phyloP scores from a whole-genome alignment of 2,113 vertebrate genomes.

The Sturnira hondurensis region DNA sequence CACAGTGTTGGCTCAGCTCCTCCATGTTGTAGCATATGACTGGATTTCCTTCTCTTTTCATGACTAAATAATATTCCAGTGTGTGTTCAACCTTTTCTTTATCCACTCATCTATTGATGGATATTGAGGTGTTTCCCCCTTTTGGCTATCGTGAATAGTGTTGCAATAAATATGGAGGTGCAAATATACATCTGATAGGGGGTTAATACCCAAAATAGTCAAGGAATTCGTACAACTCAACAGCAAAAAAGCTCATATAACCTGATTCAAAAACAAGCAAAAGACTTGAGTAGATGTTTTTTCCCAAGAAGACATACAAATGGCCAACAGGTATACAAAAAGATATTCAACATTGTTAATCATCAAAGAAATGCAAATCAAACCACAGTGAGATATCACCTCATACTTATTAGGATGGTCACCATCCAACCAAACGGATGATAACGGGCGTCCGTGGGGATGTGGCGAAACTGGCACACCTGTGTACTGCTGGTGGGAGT shows the following conservation, averaged over 20 bases:
- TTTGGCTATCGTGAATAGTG: neutral
- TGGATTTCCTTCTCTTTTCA: constrained; percentile 3
- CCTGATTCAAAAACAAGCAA: neutral
- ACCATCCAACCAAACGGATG: neutral
- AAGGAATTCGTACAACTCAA: neutral
- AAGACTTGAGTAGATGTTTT: neutral
- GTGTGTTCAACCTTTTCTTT: neutral
- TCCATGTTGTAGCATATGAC: neutral
- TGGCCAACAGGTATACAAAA: neutral
- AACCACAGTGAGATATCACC: neutral
- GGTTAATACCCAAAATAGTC: neutral
- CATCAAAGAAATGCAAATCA: neutral
- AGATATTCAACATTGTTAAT: neutral
- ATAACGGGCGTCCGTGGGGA: neutral
- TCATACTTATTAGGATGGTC: neutral
- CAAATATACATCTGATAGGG: neutral
- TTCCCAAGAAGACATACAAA: neutral
- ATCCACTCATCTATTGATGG: neutral
- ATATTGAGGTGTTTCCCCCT: neutral
- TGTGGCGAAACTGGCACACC: neutral
- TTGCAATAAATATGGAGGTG: neutral
- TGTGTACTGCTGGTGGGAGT: too few relatives aligned
- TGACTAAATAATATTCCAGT: neutral
- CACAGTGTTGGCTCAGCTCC: neutral
- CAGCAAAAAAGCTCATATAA: neutral